Evolutionary conservation across 2,113 vertebrate species (phyloP).

Genomic region (Elaphurus davidianus): DNA sequence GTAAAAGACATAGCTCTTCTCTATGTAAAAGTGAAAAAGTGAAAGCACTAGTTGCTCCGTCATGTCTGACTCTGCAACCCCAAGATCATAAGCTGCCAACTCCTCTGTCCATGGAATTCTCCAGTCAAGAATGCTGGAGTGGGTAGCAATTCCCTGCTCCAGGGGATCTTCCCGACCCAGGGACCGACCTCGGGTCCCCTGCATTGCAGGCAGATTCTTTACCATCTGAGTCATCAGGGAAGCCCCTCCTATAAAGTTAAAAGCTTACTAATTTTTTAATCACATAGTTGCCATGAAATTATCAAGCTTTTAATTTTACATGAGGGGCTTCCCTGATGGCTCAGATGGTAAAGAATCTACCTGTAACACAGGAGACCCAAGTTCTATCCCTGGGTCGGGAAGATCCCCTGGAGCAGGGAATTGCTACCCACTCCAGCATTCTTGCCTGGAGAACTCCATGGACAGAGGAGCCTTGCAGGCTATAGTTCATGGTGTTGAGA

Average conservation of each 20-base stretch:
- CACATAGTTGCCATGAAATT: neutral
- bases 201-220: too few species aligned
- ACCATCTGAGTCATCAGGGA: too few species aligned
- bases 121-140: neutral
- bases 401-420: neutral
- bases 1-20: neutral
- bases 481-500: neutral
- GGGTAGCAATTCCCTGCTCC: neutral
- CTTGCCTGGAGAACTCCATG: neutral
- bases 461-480: neutral
- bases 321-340: neutral
- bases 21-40: neutral
- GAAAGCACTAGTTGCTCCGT: neutral
- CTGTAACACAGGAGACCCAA: neutral
- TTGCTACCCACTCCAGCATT: neutral
- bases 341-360: neutral
- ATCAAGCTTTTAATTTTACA: neutral
- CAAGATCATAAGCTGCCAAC: neutral
- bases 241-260: neutral
- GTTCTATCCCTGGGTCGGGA: neutral
- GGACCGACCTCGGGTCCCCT: accelerated
- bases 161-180: neutral
- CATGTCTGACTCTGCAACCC: neutral
- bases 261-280: neutral
- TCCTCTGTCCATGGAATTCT: neutral